A percentile compares a stretch with the other conserved stretches of the same genome.
Evolutionary conservation across 2,888 invertebrate species (phyloP).

Genomic region (Drosophila melanosoma): DNA sequence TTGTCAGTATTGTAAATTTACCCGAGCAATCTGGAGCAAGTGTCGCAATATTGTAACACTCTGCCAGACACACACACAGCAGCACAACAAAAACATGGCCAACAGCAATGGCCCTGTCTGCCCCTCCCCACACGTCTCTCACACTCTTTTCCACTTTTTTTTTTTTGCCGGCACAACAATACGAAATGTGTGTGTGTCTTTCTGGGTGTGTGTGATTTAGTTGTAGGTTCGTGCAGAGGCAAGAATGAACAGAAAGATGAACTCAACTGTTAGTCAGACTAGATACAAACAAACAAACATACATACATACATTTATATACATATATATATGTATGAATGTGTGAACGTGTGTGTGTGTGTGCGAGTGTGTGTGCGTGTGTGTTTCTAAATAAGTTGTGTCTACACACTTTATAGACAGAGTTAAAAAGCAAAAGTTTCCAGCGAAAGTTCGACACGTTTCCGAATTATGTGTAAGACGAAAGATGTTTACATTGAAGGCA

Average conservation of each 20-base stretch:
- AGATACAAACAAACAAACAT: constrained; percentile 17
- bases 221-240: constrained; percentile 30
- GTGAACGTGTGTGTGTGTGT: neutral
- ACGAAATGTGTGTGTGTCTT: constrained; percentile 12
- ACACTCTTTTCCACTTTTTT: neutral
- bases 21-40: constrained; percentile 81
- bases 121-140: neutral
- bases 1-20: constrained; percentile 75
- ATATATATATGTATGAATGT: neutral
- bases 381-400: constrained; percentile 40
- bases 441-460: constrained; percentile 59
- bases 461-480: constrained; percentile 37
- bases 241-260: constrained; percentile 59
- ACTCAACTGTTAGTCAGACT: constrained; percentile 45
- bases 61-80: constrained; percentile 45
- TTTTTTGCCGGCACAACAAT: constrained; percentile 51
- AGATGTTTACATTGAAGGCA: constrained; percentile 10
- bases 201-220: constrained; percentile 23
- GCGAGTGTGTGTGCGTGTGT: constrained; percentile 13
- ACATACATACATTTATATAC: neutral
- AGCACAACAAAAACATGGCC: constrained; percentile 55
- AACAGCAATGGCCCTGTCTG: constrained; percentile 34
- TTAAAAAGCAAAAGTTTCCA: constrained; percentile 58
- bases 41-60: constrained; percentile 76
- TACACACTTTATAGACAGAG: constrained; percentile 46